phyloP scores from a whole-genome alignment of 2,888 invertebrate genomes.

The Agriopis marginaria region DNA sequence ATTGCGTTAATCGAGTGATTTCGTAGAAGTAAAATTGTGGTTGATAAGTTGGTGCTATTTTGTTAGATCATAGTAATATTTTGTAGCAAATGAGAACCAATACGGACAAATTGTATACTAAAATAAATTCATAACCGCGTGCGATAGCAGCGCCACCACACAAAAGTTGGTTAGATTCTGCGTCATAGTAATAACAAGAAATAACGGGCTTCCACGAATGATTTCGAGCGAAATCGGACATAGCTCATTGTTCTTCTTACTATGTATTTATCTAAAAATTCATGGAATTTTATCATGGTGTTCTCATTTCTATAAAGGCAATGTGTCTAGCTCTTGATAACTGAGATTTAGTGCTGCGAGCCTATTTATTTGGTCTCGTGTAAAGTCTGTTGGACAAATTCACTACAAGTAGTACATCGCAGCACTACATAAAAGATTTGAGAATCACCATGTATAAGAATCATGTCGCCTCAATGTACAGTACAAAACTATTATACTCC shows the following conservation, averaged over 20 bases:
- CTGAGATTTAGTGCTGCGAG: no score
- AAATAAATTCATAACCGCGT: not conserved
- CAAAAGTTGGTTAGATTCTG: not conserved
- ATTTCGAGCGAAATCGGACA: slow-evolving; percentile 35
- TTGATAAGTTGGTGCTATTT: slow-evolving; percentile 16
- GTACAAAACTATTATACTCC: no score
- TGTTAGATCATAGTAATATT: slow-evolving; percentile 19
- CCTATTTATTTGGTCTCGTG: no score
- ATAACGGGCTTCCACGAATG: slow-evolving; percentile 31
- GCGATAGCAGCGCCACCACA: not conserved
- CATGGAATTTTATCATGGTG: slow-evolving; percentile 9
- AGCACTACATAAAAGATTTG: no score
- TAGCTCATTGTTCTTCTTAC: not conserved
- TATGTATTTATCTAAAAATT: not conserved
- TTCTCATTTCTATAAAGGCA: not conserved
- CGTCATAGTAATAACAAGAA: not conserved
- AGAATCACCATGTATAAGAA: no score
- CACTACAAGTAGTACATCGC: no score
- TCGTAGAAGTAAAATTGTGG: not conserved
- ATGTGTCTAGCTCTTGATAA: not conserved
- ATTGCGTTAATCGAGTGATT: slow-evolving; percentile 29
- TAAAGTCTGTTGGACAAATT: no score
- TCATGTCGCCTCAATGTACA: no score
- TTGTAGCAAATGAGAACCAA: slow-evolving; percentile 18
- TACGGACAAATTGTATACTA: slow-evolving; percentile 3